phyloP scores from a whole-genome alignment of 2,888 invertebrate genomes.

The Lissonota sp. region DNA sequence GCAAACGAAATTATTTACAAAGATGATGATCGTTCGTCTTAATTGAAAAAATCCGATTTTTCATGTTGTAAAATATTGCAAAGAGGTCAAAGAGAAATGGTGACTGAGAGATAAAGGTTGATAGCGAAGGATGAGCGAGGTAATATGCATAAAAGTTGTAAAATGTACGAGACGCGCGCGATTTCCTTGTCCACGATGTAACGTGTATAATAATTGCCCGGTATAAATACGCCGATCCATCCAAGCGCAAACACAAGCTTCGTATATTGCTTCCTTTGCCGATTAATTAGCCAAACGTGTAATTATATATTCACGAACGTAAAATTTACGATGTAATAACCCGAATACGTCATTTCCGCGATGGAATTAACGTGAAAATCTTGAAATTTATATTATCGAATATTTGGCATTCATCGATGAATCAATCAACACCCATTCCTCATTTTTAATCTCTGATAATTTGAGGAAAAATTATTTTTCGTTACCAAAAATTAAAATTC shows the following conservation, averaged over 20 bases:
- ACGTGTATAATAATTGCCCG: slow-evolving; percentile 20
- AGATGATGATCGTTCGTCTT: no score
- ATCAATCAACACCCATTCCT: no score
- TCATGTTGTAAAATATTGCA: no score
- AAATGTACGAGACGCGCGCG: background rate
- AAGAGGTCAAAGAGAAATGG: no score
- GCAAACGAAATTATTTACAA: no score
- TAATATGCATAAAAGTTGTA: background rate
- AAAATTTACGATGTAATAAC: slow-evolving; percentile 65
- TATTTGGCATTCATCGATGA: no score
- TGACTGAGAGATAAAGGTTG: background rate
- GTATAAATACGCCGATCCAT: slow-evolving; percentile 39
- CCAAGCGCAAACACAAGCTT: slow-evolving; percentile 50
- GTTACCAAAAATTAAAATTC: background rate
- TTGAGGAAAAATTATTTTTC: no score
- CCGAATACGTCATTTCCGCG: slow-evolving; percentile 72
- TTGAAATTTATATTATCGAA: no score
- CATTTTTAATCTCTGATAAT: no score
- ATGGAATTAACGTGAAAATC: no score
- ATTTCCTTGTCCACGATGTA: slow-evolving; percentile 51
- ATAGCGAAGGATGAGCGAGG: background rate
- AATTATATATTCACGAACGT: slow-evolving; percentile 60
- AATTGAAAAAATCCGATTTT: no score
- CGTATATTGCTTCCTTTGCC: slow-evolving; percentile 68
- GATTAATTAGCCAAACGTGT: slow-evolving; percentile 69